Evolutionary conservation across 2,797 vertebrate genomes (phyloP).

Genomic region (Gephyroberyx darwinii): DNA sequence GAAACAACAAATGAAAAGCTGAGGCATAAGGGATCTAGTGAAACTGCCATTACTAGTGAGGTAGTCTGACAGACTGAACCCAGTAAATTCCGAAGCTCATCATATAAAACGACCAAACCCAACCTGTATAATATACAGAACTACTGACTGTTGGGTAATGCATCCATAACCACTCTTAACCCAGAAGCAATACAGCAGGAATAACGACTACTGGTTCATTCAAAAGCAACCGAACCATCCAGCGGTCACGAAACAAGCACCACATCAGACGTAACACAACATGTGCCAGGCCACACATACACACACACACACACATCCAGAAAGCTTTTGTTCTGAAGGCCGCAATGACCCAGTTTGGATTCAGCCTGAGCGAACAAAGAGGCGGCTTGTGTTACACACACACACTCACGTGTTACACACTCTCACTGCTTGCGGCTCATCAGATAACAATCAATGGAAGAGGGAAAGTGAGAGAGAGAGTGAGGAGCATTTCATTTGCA

Average conservation of each 20-base stretch:
- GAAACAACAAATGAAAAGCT: not conserved
- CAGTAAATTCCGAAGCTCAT: not conserved
- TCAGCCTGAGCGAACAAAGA: constrained; percentile 44
- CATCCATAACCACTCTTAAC: not conserved
- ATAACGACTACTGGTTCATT: constrained; percentile 1
- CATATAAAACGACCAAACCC: not conserved
- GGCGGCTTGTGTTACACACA: constrained; percentile 42
- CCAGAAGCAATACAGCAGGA: not conserved
- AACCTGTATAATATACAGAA: not conserved
- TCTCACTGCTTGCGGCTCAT: not conserved
- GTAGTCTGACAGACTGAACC: not conserved
- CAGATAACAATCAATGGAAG: not conserved
- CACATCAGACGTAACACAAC: constrained; percentile 11
- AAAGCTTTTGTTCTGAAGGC: constrained; percentile 27
- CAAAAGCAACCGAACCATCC: no score
- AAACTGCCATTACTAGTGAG: not conserved
- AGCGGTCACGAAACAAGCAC: not conserved
- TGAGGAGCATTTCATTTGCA: not conserved
- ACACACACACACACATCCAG: constrained; percentile 19
- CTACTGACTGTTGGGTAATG: no score
- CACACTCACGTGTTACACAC: constrained; percentile 14
- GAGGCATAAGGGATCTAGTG: not conserved
- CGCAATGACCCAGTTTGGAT: constrained; percentile 49
- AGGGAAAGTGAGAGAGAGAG: constrained; percentile 1
- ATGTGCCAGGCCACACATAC: constrained; percentile 21